Evolutionary conservation across 2,113 vertebrate species (phyloP).

Genomic region (Promerops cafer): DNA sequence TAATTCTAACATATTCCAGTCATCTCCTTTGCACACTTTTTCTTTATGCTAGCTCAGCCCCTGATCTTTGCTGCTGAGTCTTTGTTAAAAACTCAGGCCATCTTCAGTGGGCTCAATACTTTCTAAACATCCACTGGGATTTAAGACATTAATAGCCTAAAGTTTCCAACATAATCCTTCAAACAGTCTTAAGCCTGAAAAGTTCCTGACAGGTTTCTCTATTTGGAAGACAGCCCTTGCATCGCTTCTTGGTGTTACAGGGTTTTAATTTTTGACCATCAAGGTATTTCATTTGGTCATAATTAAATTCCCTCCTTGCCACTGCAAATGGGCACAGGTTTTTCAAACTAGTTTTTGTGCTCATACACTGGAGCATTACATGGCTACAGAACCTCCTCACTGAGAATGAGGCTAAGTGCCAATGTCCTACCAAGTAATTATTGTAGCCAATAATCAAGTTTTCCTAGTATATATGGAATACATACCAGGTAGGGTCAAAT

Average conservation of each 20-base stretch:
- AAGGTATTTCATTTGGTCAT: not conserved
- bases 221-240: not conserved
- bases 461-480: not conserved
- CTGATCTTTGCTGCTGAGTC: not conserved
- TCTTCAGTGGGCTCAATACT: not conserved
- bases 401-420: not conserved
- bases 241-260: not conserved
- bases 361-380: not conserved
- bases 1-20: not conserved
- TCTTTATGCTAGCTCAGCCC: not conserved
- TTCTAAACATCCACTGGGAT: not conserved
- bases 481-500: not conserved
- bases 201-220: not conserved
- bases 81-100: not conserved
- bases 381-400: not conserved
- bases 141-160: not conserved
- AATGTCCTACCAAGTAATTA: not conserved
- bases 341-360: not conserved
- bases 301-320: not conserved
- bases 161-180: not conserved
- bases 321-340: not conserved
- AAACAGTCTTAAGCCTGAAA: not conserved
- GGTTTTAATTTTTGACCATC: not conserved
- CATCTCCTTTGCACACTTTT: not conserved
- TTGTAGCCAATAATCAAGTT: not conserved